Percentiles rank a stretch among this genome's conserved stretches.
These are phyloP conservation scores for Microcebus ravelobensis DNA, from an alignment of 2,113 vertebrate species.

Conservation along the genomic window DNA sequence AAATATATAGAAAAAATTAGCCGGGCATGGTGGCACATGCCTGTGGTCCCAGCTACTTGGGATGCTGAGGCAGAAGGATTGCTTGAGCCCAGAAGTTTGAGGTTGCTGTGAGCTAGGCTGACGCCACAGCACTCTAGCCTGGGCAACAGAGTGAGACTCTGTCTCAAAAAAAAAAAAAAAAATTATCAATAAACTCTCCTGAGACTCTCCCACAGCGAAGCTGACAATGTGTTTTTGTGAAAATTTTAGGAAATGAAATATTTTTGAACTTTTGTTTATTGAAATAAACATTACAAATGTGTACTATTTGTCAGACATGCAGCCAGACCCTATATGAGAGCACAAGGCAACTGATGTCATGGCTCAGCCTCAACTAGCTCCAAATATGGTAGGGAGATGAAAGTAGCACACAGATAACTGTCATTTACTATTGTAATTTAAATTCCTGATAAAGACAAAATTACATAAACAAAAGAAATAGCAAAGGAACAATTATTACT, in stretches of 20 bases:
- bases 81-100: too few species aligned
- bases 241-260: conserved; percentile 7
- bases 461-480: neutral
- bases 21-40: too few species aligned
- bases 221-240: neutral
- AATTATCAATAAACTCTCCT: neutral
- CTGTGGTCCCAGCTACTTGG: too few species aligned
- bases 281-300: neutral
- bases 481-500: neutral
- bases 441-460: neutral
- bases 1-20: too few species aligned
- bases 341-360: neutral
- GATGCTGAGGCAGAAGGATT: too few species aligned
- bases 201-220: neutral
- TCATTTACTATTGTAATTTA: neutral
- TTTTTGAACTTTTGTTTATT: neutral
- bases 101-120: too few species aligned
- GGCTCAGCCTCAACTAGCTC: neutral
- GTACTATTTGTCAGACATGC: neutral
- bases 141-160: too few species aligned
- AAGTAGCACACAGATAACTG: neutral
- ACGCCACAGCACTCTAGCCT: too few species aligned
- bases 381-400: neutral
- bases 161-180: too few species aligned
- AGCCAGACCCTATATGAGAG: neutral